Percentiles rank a stretch among this genome's conserved stretches.
phyloP scores from a whole-genome alignment of 2,888 invertebrate genomes.

The Drosophila anceps region DNA sequence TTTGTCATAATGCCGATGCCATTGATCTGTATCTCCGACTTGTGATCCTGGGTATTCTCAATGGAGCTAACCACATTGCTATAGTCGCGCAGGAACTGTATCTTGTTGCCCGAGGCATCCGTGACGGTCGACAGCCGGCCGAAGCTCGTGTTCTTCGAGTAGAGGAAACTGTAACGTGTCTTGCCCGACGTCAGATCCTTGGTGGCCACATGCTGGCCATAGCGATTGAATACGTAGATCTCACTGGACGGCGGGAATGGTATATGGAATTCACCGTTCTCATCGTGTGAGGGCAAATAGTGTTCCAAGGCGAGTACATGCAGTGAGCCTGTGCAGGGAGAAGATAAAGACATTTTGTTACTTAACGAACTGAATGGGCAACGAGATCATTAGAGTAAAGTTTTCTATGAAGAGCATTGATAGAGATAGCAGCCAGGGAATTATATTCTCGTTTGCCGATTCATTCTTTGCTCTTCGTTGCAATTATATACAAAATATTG shows the following conservation, averaged over 20 bases:
- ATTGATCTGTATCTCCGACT: constrained; percentile 95
- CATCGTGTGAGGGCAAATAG: constrained; percentile 94
- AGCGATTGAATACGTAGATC: constrained; percentile 96
- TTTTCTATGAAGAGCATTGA: too few species aligned
- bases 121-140: constrained; percentile 97
- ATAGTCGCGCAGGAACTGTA: constrained; percentile 96
- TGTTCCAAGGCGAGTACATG: constrained; percentile 94
- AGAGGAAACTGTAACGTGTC: constrained; percentile 97
- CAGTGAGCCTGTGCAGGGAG: constrained; percentile 87
- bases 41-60: constrained; percentile 97
- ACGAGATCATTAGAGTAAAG: too few species aligned
- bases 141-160: constrained; percentile 98
- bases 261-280: constrained; percentile 96
- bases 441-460: too few species aligned
- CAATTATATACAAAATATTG: too few species aligned
- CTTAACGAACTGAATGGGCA: too few species aligned
- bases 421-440: too few species aligned
- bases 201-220: constrained; percentile 98
- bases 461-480: too few species aligned
- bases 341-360: neutral
- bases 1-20: constrained; percentile 96
- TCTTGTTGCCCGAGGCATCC: constrained; percentile 96
- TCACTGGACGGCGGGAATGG: constrained; percentile 97
- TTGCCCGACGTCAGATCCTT: constrained; percentile 98
- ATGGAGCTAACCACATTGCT: constrained; percentile 96